Evolutionary conservation across 2,888 invertebrate species (phyloP).

Genomic region (Drosophila putrida): DNA sequence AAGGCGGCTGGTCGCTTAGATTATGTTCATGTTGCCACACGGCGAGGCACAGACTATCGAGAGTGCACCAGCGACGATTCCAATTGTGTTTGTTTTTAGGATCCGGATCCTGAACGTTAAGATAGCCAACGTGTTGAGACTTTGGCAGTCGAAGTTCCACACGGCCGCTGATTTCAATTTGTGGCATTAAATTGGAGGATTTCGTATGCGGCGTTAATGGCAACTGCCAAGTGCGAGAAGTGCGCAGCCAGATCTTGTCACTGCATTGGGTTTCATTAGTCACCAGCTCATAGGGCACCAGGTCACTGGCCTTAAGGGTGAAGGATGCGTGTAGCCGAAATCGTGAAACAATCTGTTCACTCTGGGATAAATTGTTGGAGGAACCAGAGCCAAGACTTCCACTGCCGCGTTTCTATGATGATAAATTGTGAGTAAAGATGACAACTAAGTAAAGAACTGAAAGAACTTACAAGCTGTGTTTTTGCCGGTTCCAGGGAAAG

Average conservation of each 20-base stretch:
- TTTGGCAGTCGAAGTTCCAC: constrained; percentile 77
- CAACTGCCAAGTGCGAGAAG: constrained; percentile 64
- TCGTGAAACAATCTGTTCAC: constrained; percentile 80
- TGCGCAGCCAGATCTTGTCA: constrained; percentile 74
- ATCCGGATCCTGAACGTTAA: constrained; percentile 86
- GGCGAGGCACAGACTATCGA: constrained; percentile 85
- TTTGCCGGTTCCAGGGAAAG: constrained; percentile 66
- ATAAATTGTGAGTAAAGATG: neutral
- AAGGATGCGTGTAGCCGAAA: constrained; percentile 84
- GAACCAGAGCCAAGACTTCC: constrained; percentile 54
- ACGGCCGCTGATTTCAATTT: constrained; percentile 75
- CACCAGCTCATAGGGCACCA: constrained; percentile 79
- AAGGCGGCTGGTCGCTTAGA: constrained; percentile 80
- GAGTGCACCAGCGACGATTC: constrained; percentile 87
- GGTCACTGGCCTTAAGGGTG: constrained; percentile 64
- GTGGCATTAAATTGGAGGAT: constrained; percentile 75
- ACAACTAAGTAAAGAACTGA: neutral
- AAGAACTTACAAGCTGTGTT: constrained; percentile 52
- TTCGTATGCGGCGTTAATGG: constrained; percentile 65
- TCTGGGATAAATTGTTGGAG: constrained; percentile 61
- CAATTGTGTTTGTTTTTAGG: constrained; percentile 85
- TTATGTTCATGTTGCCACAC: constrained; percentile 87
- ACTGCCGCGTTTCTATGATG: constrained; percentile 52
- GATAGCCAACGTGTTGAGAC: constrained; percentile 84
- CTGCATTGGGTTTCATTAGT: constrained; percentile 46